Conservation (phyloP, 2,888 invertebrate species). For the Machimus rusticus region DNA sequence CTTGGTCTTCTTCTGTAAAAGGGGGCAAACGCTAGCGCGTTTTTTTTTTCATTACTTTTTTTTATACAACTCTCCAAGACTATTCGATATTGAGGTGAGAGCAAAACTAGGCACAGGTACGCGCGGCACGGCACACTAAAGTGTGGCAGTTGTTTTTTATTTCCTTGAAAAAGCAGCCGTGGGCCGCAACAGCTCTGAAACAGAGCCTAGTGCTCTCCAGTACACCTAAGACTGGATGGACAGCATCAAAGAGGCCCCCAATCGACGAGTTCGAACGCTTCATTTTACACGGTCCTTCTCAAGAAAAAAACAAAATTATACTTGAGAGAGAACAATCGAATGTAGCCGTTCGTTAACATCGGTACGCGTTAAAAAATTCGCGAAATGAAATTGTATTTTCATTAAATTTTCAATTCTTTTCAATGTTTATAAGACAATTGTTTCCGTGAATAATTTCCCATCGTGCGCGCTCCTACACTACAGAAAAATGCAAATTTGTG, state of each 20-base stretch:
- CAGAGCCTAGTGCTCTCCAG: neutral
- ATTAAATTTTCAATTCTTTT: neutral
- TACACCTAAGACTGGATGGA: constrained; percentile 6
- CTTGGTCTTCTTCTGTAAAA: neutral
- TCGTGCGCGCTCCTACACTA: neutral
- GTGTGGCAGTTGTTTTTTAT: constrained; percentile 2
- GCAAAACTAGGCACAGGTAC: neutral
- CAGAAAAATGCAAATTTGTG: neutral
- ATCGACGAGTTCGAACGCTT: neutral
- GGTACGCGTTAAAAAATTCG: neutral
- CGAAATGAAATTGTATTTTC: neutral
- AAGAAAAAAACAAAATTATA: neutral
- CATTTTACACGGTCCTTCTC: neutral
- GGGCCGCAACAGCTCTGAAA: neutral
- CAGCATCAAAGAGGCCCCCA: constrained; percentile 2
- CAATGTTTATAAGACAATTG: neutral
- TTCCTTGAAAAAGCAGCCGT: constrained; percentile 13
- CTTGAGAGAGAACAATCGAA: constrained; percentile 11
- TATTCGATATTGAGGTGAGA: neutral
- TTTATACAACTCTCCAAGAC: neutral
- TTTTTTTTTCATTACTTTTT: neutral
- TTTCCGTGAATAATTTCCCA: neutral
- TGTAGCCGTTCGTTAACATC: constrained; percentile 28
- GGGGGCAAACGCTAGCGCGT: neutral
- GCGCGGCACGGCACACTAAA: neutral